A percentile compares a stretch with the other conserved stretches of the same genome.
These are phyloP conservation scores for Seladonia tumulorum DNA, from an alignment of 2,888 invertebrate genomes.

Conservation along the genomic window DNA sequence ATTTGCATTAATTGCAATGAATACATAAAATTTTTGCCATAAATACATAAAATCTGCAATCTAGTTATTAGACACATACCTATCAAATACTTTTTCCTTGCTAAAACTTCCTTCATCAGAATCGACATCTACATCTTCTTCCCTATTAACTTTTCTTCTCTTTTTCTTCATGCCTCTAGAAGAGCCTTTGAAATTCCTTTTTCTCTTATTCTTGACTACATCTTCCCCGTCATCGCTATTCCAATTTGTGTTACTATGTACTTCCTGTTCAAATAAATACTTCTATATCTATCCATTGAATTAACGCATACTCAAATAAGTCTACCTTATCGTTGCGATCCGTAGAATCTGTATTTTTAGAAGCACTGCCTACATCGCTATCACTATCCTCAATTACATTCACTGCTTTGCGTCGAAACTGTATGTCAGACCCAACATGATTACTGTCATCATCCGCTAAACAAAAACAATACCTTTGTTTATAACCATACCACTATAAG, in stretches of 20 bases:
- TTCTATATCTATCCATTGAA: background rate
- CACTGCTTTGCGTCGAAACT: conserved; percentile 75
- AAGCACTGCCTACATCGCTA: conserved; percentile 75
- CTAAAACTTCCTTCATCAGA: conserved; percentile 86
- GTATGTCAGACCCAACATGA: conserved; percentile 72
- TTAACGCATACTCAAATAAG: background rate
- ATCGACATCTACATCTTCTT: conserved; percentile 87
- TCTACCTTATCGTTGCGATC: conserved; percentile 75
- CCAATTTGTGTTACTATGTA: conserved; percentile 76
- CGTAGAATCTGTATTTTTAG: conserved; percentile 66
- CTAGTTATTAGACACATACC: conserved; percentile 83
- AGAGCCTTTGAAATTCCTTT: conserved; percentile 63
- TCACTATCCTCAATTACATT: conserved; percentile 82
- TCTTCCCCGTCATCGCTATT: conserved; percentile 76
- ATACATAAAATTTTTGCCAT: no score
- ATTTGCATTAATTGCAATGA: background rate
- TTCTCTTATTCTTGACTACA: conserved; percentile 57
- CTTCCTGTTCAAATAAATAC: conserved; percentile 79
- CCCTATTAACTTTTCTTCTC: conserved; percentile 85
- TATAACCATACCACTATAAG: background rate
- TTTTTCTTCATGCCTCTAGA: conserved; percentile 80
- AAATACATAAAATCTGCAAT: background rate
- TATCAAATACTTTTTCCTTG: conserved; percentile 89
- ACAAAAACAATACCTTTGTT: conserved; percentile 34
- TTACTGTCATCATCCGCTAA: conserved; percentile 82